Conservation (phyloP, 2,113 vertebrate genomes). For the Odocoileus virginianus region DNA sequence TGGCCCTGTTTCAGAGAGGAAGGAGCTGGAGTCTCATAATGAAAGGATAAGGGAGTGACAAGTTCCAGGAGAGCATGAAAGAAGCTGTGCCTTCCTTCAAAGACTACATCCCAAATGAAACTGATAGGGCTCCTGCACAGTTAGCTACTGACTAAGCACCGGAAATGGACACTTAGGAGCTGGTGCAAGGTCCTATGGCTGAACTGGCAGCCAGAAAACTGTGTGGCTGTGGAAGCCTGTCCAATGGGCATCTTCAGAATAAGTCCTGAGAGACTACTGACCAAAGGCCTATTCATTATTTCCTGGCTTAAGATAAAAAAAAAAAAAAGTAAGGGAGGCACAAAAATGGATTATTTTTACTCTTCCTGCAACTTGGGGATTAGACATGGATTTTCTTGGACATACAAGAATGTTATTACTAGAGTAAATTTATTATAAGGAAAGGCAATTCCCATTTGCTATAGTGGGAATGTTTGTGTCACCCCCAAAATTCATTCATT, state of each 20-base stretch:
- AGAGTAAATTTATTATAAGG: background rate
- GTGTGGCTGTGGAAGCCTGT: background rate
- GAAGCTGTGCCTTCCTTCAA: background rate
- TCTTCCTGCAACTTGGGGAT: background rate
- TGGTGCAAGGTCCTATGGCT: background rate
- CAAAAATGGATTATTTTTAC: background rate
- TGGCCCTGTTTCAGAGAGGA: background rate
- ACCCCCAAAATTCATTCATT: background rate
- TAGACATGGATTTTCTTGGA: background rate
- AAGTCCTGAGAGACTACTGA: background rate
- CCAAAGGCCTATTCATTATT: background rate
- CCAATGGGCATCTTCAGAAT: background rate
- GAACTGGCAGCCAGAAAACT: background rate
- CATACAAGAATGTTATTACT: background rate
- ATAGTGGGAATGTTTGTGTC: background rate
- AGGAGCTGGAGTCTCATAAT: background rate
- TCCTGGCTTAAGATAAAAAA: background rate
- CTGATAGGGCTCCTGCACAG: background rate
- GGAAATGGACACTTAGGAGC: background rate
- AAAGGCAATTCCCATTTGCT: background rate
- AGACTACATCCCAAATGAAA: background rate
- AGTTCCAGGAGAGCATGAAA: background rate
- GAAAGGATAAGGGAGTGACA: background rate
- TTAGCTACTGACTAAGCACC: background rate
- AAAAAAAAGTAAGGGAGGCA: rapidly evolving